Evolutionary conservation across 2,113 vertebrate species (phyloP).

Genomic region (Alosa alosa): DNA sequence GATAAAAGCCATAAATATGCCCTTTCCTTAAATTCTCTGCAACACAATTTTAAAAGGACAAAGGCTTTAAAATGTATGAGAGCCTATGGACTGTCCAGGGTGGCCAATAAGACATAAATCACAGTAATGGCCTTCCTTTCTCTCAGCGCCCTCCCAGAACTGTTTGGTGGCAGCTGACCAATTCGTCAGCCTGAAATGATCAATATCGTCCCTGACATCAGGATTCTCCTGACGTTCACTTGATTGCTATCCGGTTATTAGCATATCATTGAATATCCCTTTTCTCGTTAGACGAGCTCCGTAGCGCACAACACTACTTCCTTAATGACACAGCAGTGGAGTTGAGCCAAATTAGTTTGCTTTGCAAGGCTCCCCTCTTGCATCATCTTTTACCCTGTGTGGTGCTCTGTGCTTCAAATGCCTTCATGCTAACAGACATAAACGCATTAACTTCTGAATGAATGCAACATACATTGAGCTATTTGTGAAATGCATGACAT

Average conservation of each 20-base stretch:
- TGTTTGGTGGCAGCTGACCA: background rate
- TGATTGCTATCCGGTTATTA: constrained; percentile 14
- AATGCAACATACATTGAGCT: background rate
- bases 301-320: background rate
- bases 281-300: background rate
- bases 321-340: background rate
- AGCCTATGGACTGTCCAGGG: background rate
- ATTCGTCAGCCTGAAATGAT: background rate
- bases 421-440: background rate
- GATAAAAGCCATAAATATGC: background rate
- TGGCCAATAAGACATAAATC: constrained; percentile 7
- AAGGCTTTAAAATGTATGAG: background rate
- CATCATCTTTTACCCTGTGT: background rate
- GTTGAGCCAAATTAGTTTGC: background rate
- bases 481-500: background rate
- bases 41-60: background rate
- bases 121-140: background rate
- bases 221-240: background rate
- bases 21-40: background rate
- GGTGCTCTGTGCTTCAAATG: background rate
- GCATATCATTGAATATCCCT: constrained; percentile 18
- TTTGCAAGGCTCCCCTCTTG: background rate
- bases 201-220: background rate
- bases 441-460: background rate
- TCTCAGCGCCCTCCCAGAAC: background rate